Conservation (phyloP, 2,113 vertebrate genomes). For the Callionymus lyra region DNA sequence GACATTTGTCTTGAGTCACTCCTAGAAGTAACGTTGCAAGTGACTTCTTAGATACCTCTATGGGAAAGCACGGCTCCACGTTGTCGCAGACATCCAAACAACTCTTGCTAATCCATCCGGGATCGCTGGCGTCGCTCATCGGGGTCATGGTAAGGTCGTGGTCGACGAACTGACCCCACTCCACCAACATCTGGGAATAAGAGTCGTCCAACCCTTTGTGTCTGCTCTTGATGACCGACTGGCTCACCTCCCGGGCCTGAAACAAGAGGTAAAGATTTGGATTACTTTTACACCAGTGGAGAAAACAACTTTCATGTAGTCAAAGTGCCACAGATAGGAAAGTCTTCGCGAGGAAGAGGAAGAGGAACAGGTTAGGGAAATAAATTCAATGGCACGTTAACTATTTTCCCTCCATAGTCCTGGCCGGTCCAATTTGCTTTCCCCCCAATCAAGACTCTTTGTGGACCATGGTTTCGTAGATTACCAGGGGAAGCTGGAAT, state of each 20-base stretch:
- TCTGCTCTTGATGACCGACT: slow-evolving; percentile 66
- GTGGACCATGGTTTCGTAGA: slow-evolving; percentile 18
- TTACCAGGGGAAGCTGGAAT: slow-evolving; percentile 80
- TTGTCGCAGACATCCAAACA: slow-evolving; percentile 73
- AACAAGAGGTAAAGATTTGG: not conserved
- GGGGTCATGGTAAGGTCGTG: slow-evolving; percentile 88
- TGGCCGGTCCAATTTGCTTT: slow-evolving; percentile 18
- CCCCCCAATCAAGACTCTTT: slow-evolving; percentile 21
- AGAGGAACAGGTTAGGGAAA: slow-evolving; percentile 23
- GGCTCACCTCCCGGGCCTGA: slow-evolving; percentile 80
- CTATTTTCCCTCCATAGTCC: slow-evolving; percentile 9
- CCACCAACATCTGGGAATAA: slow-evolving; percentile 80
- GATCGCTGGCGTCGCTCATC: slow-evolving; percentile 62
- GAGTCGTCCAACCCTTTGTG: slow-evolving; percentile 61
- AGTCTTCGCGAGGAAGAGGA: not conserved
- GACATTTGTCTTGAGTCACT: too few relatives aligned
- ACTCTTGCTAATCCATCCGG: slow-evolving; percentile 38
- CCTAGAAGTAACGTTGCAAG: not conserved
- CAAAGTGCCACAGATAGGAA: too few relatives aligned
- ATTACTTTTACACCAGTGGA: too few relatives aligned
- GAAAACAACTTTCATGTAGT: too few relatives aligned
- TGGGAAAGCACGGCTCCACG: slow-evolving; percentile 77
- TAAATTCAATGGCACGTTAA: slow-evolving; percentile 24
- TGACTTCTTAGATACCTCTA: slow-evolving; percentile 67
- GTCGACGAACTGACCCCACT: slow-evolving; percentile 89